phyloP scores from a whole-genome alignment of 2,797 vertebrate species.

The Notamacropus eugenii region DNA sequence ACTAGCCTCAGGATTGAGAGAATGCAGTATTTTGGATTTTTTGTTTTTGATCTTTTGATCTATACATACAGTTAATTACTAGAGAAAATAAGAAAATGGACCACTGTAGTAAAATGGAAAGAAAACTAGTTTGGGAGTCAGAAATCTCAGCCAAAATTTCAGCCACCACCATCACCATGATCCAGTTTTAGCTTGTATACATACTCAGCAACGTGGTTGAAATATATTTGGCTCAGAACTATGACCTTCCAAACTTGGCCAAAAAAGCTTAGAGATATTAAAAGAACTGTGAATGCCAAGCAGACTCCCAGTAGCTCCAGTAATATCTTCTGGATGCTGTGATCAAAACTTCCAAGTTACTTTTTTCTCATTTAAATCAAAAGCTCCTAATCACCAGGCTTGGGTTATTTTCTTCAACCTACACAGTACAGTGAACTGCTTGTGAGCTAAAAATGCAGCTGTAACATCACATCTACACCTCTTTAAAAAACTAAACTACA shows the following conservation, averaged over 20 bases:
- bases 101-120: too few relatives aligned
- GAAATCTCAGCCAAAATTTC: too few relatives aligned
- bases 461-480: background rate
- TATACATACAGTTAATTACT: constrained; percentile 29
- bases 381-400: background rate
- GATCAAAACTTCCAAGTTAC: background rate
- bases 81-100: constrained; percentile 20
- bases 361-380: background rate
- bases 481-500: background rate
- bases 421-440: background rate
- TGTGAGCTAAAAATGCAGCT: background rate
- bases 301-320: too few relatives aligned
- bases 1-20: constrained; percentile 15
- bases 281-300: too few relatives aligned
- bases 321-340: background rate
- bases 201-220: too few relatives aligned
- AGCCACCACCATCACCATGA: too few relatives aligned
- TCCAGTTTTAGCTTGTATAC: too few relatives aligned
- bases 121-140: too few relatives aligned
- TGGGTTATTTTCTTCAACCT: background rate
- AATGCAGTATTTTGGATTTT: constrained; percentile 1
- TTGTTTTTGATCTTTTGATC: constrained; percentile 19
- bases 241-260: too few relatives aligned
- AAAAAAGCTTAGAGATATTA: too few relatives aligned
- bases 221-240: too few relatives aligned